Conservation (phyloP, 2,797 vertebrate species). For the Anas acuta region DNA sequence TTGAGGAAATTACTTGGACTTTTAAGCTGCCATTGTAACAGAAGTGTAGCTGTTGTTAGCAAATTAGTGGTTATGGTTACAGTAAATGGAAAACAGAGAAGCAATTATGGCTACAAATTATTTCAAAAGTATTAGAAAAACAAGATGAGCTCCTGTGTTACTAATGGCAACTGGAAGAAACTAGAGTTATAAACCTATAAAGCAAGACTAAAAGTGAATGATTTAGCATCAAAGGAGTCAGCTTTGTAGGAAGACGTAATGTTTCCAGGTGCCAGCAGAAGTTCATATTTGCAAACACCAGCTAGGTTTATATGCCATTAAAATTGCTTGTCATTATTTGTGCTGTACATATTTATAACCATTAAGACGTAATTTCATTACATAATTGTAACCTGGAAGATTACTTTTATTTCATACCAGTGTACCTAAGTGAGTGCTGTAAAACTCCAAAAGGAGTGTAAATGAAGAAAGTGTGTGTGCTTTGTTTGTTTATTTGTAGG, state of each 20-base stretch:
- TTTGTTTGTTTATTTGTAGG: not conserved
- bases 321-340: not conserved
- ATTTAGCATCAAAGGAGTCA: not conserved
- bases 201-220: not conserved
- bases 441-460: not conserved
- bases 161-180: slow-evolving; percentile 12
- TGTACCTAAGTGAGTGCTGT: not conserved
- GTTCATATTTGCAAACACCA: not conserved
- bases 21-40: slow-evolving; percentile 36
- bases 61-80: slow-evolving; percentile 47
- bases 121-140: slow-evolving; percentile 49
- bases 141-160: not conserved
- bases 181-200: not conserved
- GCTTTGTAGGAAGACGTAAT: not conserved
- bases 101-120: slow-evolving; percentile 18
- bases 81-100: slow-evolving; percentile 41
- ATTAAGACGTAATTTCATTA: slow-evolving; percentile 16
- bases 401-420: not conserved
- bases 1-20: slow-evolving; percentile 7
- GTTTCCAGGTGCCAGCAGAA: not conserved
- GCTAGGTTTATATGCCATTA: not conserved
- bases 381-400: not conserved
- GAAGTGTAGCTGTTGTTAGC: not conserved
- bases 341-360: slow-evolving; percentile 19
- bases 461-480: not conserved